Evolutionary conservation across 2,888 invertebrate genomes (phyloP).

Genomic region (Panzeria rudis): DNA sequence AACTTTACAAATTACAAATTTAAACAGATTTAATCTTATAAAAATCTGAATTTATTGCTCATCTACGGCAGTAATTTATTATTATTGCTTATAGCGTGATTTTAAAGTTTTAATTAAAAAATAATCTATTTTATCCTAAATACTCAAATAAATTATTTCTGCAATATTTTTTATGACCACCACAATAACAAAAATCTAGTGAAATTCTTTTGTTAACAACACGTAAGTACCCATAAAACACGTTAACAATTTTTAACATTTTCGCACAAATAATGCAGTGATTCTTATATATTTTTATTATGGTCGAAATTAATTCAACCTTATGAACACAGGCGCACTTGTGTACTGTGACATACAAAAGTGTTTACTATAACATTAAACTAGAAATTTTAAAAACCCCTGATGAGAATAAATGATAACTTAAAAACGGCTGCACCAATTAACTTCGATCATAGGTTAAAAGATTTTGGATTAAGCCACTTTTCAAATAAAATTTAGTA

Average conservation of each 20-base stretch:
- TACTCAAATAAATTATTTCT: constrained; percentile 12
- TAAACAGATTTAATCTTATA: too few relatives aligned
- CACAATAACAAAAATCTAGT: constrained; percentile 60
- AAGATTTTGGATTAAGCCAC: too few relatives aligned
- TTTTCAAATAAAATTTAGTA: too few relatives aligned
- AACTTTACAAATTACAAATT: too few relatives aligned
- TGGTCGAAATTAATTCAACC: constrained; percentile 52
- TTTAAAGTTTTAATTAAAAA: background rate
- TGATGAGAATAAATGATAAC: too few relatives aligned
- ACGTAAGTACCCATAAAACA: constrained; percentile 29
- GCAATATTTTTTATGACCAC: constrained; percentile 62
- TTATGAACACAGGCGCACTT: constrained; percentile 11
- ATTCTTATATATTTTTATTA: constrained; percentile 63
- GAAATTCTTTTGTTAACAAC: constrained; percentile 69
- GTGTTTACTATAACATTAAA: too few relatives aligned
- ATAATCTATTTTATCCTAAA: too few relatives aligned
- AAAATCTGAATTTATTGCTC: too few relatives aligned
- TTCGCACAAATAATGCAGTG: constrained; percentile 72
- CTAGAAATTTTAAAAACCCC: too few relatives aligned
- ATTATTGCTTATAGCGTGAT: background rate
- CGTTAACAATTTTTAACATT: constrained; percentile 63
- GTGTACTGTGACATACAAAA: background rate
- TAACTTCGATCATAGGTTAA: too few relatives aligned
- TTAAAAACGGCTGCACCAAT: too few relatives aligned
- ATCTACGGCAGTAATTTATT: background rate